A percentile compares a stretch with the other conserved stretches of the same genome.
phyloP scores from a whole-genome alignment of 2,797 vertebrate species.

The Tragelaphus eurycerus region DNA sequence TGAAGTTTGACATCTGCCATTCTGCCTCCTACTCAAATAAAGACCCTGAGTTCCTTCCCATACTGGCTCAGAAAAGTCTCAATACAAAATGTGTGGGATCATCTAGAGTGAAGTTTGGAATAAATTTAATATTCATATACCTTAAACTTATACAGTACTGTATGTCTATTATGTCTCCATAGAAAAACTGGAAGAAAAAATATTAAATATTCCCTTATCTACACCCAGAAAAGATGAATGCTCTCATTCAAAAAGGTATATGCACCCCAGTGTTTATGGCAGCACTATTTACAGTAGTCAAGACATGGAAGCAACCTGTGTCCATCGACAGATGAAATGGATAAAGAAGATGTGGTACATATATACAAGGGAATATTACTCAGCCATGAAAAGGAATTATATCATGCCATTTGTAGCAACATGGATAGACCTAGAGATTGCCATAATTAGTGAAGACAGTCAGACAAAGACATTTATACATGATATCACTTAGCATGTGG shows the following conservation, averaged over 20 bases:
- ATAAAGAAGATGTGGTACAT: background rate
- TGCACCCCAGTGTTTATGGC: background rate
- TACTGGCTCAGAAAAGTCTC: background rate
- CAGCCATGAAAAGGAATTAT: background rate
- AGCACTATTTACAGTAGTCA: background rate
- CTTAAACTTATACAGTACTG: no score
- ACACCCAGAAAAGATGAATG: background rate
- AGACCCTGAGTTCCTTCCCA: background rate
- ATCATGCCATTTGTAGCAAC: background rate
- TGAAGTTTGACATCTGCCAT: accelerated
- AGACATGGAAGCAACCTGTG: background rate
- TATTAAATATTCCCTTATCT: background rate
- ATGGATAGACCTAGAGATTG: background rate
- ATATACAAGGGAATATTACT: background rate
- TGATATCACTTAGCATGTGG: background rate
- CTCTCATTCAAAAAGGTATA: background rate
- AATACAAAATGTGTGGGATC: background rate
- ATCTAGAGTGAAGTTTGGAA: background rate
- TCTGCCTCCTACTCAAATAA: background rate
- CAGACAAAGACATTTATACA: background rate
- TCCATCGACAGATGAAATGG: background rate
- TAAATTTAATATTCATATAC: background rate
- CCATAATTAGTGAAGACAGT: background rate
- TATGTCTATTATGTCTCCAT: background rate
- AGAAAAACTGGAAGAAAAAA: background rate